Evolutionary conservation across 2,888 invertebrate genomes (phyloP), one percentile per base, ranked within the genome.

Genomic region (Cenopis cana): DNA sequence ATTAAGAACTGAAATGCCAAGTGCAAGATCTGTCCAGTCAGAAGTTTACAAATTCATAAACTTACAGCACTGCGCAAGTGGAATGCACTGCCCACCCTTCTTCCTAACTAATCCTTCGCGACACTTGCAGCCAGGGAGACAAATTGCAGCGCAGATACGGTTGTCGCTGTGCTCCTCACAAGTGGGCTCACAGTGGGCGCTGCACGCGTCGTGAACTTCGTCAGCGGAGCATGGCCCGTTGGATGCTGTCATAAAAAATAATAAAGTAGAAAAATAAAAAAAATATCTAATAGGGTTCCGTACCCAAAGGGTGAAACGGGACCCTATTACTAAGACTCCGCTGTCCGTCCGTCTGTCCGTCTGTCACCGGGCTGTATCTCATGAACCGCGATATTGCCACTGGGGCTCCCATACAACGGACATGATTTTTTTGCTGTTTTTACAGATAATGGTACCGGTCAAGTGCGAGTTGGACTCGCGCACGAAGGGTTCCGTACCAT

Each of bases 121-220:
- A 24, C 67, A 67, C 57, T 56, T 33, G 57, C 67, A 67, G 20
- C 56, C 67, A n/a, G 67, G 57, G 9, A 57, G 29, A 18, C 67
- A 67, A 9, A 36, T 49, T 18, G 41, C 11, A 20, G 57, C 24
- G 50, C 67, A 67, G 17, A n/a, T 11, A 1, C 38, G 54, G 55
- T n/a, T 46, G 29, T 49, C 50, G 6, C 14, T 18, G 20, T 49
- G 46, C 0, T 5, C 0, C 18, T 67, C 67, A 17, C 67, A 67
- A 6, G 67, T 67, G 18, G 67, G 56, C 36, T 49, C 49, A 20
- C 67, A 67, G 29, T 57, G 49, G 20, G 56, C 50, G n/a, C 56
- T 49, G 18, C 67, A 67, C 6, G 46, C 49, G 8, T 49, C 33
- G 50, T 36, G 24, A 4, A 57, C 67, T 36, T 67, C 67, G 11